Conservation (phyloP, 2,113 vertebrate genomes). For the Brienomyrus brachyistius region DNA sequence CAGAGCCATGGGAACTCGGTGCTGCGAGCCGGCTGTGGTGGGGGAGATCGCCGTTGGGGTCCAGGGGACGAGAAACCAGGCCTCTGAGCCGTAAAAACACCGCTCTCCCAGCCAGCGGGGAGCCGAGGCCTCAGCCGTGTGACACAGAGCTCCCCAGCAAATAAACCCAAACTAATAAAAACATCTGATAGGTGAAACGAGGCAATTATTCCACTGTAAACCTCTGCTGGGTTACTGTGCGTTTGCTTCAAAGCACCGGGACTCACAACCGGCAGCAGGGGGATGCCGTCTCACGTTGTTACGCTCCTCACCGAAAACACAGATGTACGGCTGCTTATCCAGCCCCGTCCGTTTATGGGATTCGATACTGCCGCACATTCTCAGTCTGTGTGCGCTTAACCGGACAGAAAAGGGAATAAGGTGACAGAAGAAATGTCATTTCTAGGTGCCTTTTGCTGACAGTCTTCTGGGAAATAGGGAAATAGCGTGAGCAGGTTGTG, state of each 20-base stretch:
- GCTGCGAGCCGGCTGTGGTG: background rate
- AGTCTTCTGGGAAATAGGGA: background rate
- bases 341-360: background rate
- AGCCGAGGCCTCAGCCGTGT: background rate
- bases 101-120: background rate
- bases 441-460: background rate
- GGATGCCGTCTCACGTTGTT: background rate
- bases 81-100: background rate
- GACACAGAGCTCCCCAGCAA: background rate
- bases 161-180: background rate
- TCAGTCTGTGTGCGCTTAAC: background rate
- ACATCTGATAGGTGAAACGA: background rate
- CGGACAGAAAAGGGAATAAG: background rate
- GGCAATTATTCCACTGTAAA: background rate
- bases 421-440: background rate
- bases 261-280: background rate
- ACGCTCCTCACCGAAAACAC: background rate
- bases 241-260: background rate
- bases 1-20: background rate
- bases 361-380: background rate
- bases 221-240: background rate
- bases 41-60: background rate
- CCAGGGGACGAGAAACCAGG: background rate
- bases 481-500: background rate
- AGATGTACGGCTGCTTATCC: background rate